A percentile compares a stretch with the other conserved stretches of the same genome.
Conservation (phyloP, 2,888 invertebrate genomes). For the Tromatobia lineatoria region DNA sequence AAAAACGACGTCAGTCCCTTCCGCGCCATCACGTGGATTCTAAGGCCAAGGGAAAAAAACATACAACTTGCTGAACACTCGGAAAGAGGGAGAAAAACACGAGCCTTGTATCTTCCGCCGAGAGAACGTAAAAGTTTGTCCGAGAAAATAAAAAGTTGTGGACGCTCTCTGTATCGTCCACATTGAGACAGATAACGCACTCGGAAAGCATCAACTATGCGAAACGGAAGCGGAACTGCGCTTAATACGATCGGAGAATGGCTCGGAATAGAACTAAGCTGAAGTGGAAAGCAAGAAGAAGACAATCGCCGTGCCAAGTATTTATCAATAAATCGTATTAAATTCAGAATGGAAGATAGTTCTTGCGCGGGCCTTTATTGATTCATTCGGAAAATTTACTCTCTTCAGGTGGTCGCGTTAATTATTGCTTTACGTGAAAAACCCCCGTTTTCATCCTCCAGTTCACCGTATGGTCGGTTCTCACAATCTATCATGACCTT, state of each 20-base stretch:
- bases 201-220: conserved; percentile 12
- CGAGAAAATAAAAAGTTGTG: not conserved
- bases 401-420: not conserved
- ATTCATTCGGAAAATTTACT: not conserved
- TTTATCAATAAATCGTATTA: conserved; percentile 49
- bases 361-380: not conserved
- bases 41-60: not conserved
- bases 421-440: too few relatives aligned
- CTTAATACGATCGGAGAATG: conserved; percentile 34
- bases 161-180: conserved; percentile 24
- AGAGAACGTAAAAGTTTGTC: conserved; percentile 56
- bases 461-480: too few relatives aligned
- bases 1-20: not conserved
- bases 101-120: conserved; percentile 20
- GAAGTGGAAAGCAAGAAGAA: conserved; percentile 42
- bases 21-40: not conserved
- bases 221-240: conserved; percentile 23
- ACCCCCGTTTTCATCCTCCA: too few relatives aligned
- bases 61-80: conserved; percentile 11
- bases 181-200: conserved; percentile 50
- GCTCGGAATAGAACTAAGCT: conserved; percentile 40
- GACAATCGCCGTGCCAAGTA: not conserved
- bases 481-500: too few relatives aligned
- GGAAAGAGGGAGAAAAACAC: conserved; percentile 17
- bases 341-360: conserved; percentile 46